A percentile compares a stretch with the other conserved stretches of the same genome.
These are phyloP conservation scores for Dasypus novemcinctus DNA, from an alignment of 2,113 vertebrate genomes.

Conservation along the genomic window DNA sequence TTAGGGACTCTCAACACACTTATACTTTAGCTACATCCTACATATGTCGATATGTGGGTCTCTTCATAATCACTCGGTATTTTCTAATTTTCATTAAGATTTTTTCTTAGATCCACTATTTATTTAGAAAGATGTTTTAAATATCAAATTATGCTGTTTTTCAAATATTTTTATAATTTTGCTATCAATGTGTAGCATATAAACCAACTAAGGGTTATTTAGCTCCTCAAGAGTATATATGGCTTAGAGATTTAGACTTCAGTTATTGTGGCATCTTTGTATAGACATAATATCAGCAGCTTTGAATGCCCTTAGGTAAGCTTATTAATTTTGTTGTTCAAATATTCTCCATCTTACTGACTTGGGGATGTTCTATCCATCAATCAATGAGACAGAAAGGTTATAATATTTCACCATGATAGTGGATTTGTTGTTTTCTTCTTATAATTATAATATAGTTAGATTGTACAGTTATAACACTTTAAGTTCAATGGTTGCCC, in stretches of 20 bases:
- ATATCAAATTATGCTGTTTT: neutral
- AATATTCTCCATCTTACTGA: neutral
- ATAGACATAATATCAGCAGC: neutral
- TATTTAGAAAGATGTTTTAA: slow-evolving; percentile 28
- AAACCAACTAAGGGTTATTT: neutral
- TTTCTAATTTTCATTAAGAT: neutral
- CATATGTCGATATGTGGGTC: neutral
- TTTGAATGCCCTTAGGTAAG: neutral
- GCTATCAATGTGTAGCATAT: neutral
- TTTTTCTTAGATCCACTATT: neutral
- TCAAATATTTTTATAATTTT: slow-evolving; percentile 36
- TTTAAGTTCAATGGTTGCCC: neutral
- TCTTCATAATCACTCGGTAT: neutral
- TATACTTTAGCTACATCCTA: neutral
- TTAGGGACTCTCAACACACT: neutral
- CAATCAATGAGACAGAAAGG: neutral
- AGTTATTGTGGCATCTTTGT: neutral
- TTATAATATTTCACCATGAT: neutral
- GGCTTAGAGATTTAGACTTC: neutral
- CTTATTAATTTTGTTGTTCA: neutral
- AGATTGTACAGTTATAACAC: neutral
- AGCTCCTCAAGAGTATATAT: fast-evolving
- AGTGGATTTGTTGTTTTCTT: neutral
- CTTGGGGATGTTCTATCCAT: neutral
- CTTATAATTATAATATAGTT: neutral